These are phyloP conservation scores for Hirtodrosophila duncani DNA, from an alignment of 2,888 invertebrate species.

Conservation along the genomic window DNA sequence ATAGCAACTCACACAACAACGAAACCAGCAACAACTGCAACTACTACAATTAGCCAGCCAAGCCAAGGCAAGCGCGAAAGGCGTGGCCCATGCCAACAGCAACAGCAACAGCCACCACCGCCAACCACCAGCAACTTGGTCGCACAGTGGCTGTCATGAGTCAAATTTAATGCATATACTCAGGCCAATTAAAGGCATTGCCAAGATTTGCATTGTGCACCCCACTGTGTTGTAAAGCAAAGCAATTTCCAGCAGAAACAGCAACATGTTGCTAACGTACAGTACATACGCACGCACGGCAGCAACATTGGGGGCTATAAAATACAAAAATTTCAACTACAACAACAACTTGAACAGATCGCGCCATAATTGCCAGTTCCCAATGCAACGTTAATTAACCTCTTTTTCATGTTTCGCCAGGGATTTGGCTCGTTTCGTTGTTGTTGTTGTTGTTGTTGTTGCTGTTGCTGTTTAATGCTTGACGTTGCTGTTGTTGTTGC, in stretches of 20 bases:
- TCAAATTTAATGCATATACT: conserved; percentile 12
- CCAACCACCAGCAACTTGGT: too few relatives aligned
- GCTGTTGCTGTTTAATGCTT: conserved; percentile 26
- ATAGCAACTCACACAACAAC: conserved; percentile 37
- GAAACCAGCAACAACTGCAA: conserved; percentile 10
- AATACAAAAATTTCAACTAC: conserved; percentile 11
- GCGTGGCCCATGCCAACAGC: conserved; percentile 34
- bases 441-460: conserved; percentile 31
- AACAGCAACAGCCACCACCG: conserved; percentile 6
- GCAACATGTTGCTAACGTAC: conserved; percentile 44
- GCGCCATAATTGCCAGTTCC: conserved; percentile 72
- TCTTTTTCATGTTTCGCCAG: conserved; percentile 60
- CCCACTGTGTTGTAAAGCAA: conserved; percentile 52
- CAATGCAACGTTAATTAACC: conserved; percentile 75
- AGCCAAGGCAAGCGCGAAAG: conserved; percentile 48
- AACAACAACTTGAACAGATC: conserved; percentile 42
- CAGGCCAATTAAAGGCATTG: conserved; percentile 31
- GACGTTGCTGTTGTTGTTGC: conserved; percentile 11
- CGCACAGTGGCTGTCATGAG: conserved; percentile 30
- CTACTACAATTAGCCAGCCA: conserved; percentile 57
- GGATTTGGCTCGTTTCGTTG: conserved; percentile 28
- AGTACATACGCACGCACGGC: conserved; percentile 37
- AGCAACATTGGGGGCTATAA: conserved; percentile 26
- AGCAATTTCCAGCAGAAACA: conserved; percentile 28
- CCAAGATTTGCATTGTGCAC: conserved; percentile 63